A percentile compares a stretch with the other conserved stretches of the same genome.
Evolutionary conservation across 2,888 invertebrate species (phyloP).

Genomic region (Lepeophtheirus nordmannii): DNA sequence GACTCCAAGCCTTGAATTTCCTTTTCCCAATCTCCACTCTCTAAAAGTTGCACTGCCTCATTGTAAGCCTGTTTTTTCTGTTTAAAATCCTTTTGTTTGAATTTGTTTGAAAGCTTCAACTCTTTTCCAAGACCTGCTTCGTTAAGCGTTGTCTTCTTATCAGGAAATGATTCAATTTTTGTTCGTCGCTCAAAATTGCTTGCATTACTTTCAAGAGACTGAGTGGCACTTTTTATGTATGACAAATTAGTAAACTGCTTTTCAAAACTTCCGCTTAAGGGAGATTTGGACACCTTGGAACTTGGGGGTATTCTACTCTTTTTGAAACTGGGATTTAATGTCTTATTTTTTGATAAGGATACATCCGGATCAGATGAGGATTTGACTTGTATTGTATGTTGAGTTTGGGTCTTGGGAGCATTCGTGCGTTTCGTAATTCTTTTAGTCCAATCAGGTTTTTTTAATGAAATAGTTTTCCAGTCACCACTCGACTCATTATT

Average conservation of each 20-base stretch:
- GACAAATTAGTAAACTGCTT: neutral
- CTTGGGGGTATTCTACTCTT: too few relatives aligned
- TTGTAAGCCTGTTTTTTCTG: neutral
- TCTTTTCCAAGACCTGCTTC: slow-evolving; percentile 8
- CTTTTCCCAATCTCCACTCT: slow-evolving; percentile 43
- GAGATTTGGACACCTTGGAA: neutral
- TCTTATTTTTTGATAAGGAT: too few relatives aligned
- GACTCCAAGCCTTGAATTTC: slow-evolving; percentile 55
- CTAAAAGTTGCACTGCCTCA: neutral
- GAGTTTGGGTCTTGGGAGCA: too few relatives aligned
- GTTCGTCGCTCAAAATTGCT: slow-evolving; percentile 16
- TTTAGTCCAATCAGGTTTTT: too few relatives aligned
- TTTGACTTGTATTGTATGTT: too few relatives aligned
- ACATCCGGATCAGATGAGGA: too few relatives aligned
- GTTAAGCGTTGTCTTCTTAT: neutral
- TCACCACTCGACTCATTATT: too few relatives aligned
- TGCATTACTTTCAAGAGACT: neutral
- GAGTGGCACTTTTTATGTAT: neutral
- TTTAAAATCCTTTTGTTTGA: neutral
- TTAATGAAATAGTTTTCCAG: too few relatives aligned
- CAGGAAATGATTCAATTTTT: slow-evolving; percentile 9
- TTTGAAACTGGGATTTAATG: too few relatives aligned
- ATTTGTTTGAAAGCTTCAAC: neutral
- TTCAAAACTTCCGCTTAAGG: neutral
- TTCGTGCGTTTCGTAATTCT: too few relatives aligned